Evolutionary conservation across 2,888 invertebrate species (phyloP), one percentile per base, ranked within the genome.

Genomic region (Agonopterix subpropinquella): DNA sequence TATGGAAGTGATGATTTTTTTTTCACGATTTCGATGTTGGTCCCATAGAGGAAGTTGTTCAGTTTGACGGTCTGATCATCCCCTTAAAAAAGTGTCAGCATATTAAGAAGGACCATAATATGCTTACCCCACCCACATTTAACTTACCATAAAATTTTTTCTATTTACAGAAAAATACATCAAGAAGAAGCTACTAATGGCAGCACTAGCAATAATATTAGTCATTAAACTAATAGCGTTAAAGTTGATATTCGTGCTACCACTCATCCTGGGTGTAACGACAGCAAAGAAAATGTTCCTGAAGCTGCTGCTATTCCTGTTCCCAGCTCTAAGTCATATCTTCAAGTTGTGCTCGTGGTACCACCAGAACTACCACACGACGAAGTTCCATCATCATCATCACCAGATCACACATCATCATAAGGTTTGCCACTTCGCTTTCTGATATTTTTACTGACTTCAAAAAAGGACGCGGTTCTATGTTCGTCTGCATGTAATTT

Each of bases 271-370:
- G 59, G 96, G 96, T 2, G 92, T 95, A 11, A 93, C 93, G 1
- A 92, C 95, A 0, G 96, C 96, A 2, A 96, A 96, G 82, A 96
- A 96, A 74, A 88, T 96, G 62, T 90, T 96, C 65, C 84, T 96
- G 43, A 96, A 96, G 70, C 83, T 95, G 47, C 77, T 96, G 10
- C 89, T 96, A 15, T 96, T 96, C 89, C 69, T 96, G 41, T 95
- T 96, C 80, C 96, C 96, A 1, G 94, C 95, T 0, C 77, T 96
- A 53, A 92, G 94, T 49, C 94, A 95, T 71, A 90, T 96, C 53
- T 96, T 96, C 86, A 96, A 95, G 73, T 85, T 96, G 11, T 96
- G 96, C 76, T 94, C 95, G 4, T 94, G 93, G 87, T 95, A 95
- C 65, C 94, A 95, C 58, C 91, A 93, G 61, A 90, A 90, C 55